A percentile compares a stretch with the other conserved stretches of the same genome.
Evolutionary conservation across 2,113 vertebrate genomes (phyloP).

Genomic region (Microtus richardsoni): DNA sequence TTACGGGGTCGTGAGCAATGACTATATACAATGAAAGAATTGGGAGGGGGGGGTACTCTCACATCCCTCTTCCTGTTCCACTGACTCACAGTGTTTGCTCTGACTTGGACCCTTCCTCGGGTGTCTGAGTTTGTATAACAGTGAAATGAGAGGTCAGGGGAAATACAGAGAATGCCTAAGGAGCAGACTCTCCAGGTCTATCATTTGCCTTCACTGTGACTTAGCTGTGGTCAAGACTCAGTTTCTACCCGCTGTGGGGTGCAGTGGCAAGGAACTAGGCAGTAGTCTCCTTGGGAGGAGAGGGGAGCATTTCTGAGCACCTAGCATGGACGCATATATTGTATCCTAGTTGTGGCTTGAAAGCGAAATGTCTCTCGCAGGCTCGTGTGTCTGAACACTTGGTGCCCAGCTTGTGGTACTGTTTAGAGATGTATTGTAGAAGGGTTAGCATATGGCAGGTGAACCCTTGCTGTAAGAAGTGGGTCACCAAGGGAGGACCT

Average conservation of each 20-base stretch:
- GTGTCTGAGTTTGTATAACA: neutral
- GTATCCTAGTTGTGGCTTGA: neutral
- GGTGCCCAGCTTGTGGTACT: neutral
- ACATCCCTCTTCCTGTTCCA: neutral
- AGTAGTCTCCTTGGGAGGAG: neutral
- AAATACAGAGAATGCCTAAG: neutral
- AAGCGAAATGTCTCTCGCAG: neutral
- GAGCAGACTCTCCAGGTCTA: neutral
- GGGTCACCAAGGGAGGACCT: neutral
- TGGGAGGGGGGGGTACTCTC: neutral
- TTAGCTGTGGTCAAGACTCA: fast-evolving
- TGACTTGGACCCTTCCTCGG: neutral
- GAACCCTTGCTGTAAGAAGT: neutral
- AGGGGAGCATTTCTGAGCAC: neutral
- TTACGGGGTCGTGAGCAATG: neutral
- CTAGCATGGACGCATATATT: neutral
- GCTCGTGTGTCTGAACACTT: neutral
- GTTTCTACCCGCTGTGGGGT: neutral
- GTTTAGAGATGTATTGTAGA: neutral
- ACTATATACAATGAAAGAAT: neutral
- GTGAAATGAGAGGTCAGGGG: neutral
- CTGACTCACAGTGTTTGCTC: constrained; percentile 40
- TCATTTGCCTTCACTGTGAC: neutral
- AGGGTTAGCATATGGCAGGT: too few relatives aligned
- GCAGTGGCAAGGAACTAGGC: neutral